Evolutionary conservation across 1,140 invertebrate species (phyloP), one percentile per base, ranked within the genome.

Genomic region (Cydia amplana): DNA sequence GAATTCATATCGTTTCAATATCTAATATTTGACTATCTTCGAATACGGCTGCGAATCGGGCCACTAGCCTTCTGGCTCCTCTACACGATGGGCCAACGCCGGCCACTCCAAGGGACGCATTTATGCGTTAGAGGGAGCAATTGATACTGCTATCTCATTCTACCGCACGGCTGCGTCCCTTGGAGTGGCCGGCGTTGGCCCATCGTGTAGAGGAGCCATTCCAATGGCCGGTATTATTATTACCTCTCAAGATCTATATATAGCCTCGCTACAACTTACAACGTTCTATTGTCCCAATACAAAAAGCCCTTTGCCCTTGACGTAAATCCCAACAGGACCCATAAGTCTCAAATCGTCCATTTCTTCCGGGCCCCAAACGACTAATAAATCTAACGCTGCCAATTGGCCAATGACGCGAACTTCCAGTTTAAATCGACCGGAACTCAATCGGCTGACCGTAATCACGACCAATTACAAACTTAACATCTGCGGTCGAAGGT

Each of bases 351-450:
- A 60, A 20, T 60, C 55, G 7, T 20, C 18, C 18, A 60, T 60
- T 60, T 60, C 51, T 60, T 12, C 55, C 18, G 7, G 18, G 49
- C 28, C 14, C 28, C 14, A 67, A 36, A 36, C 25, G 64, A n/a
- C 65, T 32, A 43, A 70, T 70, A 70, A 70, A 70, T 70, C 65
- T 64, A 7, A 28, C 64, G 28, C 64, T 40, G 18, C 65, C 65
- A 70, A 70, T 70, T 70, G 65, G 36, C 65, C 65, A 70, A 70
- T 70, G 65, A 70, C 65, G 65, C 36, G 65, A 12, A 43, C 65
- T 70, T 43, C 65, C 65, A 36, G 64, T 70, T 70, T 43, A 70
- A 67, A 70, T 70, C 36, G 65, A 70, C 28, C 65, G 65, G 65
- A 70, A 43, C n/a, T 36, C 65, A 70, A 70, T 70, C 36, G 32